phyloP scores from a whole-genome alignment of 2,888 invertebrate genomes.

The Catocala nupta region DNA sequence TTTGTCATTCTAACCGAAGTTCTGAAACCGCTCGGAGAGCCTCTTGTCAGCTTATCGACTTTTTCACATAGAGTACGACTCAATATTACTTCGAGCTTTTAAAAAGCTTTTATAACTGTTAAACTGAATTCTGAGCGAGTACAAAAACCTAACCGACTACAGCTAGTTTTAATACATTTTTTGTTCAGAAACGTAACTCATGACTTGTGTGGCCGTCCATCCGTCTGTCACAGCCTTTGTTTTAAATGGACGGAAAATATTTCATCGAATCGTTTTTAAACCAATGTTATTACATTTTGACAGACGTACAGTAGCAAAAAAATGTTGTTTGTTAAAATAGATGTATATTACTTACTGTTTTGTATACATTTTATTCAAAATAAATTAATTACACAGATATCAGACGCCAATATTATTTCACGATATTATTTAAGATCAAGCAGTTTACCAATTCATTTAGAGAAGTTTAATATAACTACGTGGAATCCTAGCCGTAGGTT shows the following conservation, averaged over 20 bases:
- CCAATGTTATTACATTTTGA: background rate
- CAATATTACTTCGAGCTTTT: slow-evolving; percentile 1
- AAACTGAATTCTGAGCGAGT: slow-evolving; percentile 18
- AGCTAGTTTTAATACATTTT: slow-evolving; percentile 29
- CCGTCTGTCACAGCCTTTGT: slow-evolving; percentile 36
- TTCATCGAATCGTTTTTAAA: slow-evolving; percentile 14
- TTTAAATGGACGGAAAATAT: slow-evolving; percentile 25
- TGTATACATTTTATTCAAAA: too few species aligned
- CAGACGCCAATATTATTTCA: too few species aligned
- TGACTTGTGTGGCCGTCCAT: slow-evolving; percentile 34
- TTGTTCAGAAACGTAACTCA: slow-evolving; percentile 27
- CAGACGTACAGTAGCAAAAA: background rate
- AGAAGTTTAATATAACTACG: too few species aligned
- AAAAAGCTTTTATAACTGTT: slow-evolving; percentile 31
- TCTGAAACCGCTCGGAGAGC: too few species aligned
- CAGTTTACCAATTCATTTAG: too few species aligned
- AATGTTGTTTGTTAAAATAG: background rate
- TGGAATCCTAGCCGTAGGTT: too few species aligned
- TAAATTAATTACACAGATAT: too few species aligned
- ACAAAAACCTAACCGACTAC: slow-evolving; percentile 23
- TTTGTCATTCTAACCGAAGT: too few species aligned
- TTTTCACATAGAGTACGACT: too few species aligned
- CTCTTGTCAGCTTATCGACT: too few species aligned
- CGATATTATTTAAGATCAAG: too few species aligned
- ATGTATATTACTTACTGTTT: too few species aligned